Conservation (phyloP, 2,113 vertebrate genomes). For the Hippolais icterina region DNA sequence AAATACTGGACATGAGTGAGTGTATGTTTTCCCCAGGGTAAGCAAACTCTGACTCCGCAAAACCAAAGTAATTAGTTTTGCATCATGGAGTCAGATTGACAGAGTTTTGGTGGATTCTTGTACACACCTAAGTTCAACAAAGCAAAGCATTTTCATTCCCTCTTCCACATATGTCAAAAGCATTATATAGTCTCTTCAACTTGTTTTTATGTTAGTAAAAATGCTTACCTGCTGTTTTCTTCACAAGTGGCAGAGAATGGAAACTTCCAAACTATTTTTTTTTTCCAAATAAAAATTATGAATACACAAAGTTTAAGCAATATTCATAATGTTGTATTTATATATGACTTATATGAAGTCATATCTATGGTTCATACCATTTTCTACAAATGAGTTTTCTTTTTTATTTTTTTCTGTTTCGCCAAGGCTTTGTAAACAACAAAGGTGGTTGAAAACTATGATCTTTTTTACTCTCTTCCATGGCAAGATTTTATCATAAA, state of each 20-base stretch:
- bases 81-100: background rate
- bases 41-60: background rate
- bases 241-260: background rate
- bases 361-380: background rate
- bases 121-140: background rate
- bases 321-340: background rate
- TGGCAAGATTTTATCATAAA: background rate
- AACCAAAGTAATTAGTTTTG: background rate
- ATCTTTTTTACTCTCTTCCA: background rate
- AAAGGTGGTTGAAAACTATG: background rate
- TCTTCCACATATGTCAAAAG: background rate
- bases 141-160: background rate
- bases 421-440: background rate
- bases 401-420: background rate
- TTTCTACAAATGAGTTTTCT: background rate
- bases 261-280: background rate
- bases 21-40: rapidly evolving
- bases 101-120: background rate
- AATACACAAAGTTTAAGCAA: background rate
- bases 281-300: background rate
- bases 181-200: background rate
- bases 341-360: background rate
- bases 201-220: background rate
- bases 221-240: background rate
- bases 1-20: background rate